Evolutionary conservation across 2,113 vertebrate species (phyloP).

Genomic region (Okapia johnstoni): DNA sequence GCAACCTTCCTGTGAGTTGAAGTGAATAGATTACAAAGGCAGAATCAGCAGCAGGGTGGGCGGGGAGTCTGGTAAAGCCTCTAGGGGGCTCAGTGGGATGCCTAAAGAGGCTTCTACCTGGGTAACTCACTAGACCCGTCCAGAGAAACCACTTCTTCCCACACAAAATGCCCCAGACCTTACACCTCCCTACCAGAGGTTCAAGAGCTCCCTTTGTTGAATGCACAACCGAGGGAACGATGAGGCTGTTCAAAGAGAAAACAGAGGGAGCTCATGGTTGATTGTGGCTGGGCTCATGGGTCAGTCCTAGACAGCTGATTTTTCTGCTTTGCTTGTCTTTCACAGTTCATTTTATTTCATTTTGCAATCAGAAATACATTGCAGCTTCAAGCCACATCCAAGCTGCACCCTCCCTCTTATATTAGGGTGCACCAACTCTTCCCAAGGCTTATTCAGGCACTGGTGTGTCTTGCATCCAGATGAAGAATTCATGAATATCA

Average conservation of each 20-base stretch:
- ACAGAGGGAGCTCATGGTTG: not conserved
- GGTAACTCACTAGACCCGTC: not conserved
- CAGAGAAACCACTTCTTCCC: not conserved
- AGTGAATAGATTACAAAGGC: not conserved
- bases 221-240: not conserved
- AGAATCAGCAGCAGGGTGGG: not conserved
- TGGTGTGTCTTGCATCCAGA: not conserved
- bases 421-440: not conserved
- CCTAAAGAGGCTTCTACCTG: not conserved
- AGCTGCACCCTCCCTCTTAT: not conserved
- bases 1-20: not conserved
- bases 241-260: not conserved
- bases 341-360: not conserved
- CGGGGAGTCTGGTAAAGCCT: accelerated
- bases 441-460: not conserved
- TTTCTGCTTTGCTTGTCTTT: not conserved
- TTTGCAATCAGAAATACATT: not conserved
- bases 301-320: not conserved
- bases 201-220: not conserved
- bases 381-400: not conserved
- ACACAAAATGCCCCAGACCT: not conserved
- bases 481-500: not conserved
- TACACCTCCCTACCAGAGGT: not conserved
- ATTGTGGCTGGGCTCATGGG: not conserved
- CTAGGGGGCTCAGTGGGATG: accelerated